Evolutionary conservation across 92 coral and sea anemone genomes (phyloP), one percentile per base, ranked within the genome.

Genomic region (Parazoanthus darwini): DNA sequence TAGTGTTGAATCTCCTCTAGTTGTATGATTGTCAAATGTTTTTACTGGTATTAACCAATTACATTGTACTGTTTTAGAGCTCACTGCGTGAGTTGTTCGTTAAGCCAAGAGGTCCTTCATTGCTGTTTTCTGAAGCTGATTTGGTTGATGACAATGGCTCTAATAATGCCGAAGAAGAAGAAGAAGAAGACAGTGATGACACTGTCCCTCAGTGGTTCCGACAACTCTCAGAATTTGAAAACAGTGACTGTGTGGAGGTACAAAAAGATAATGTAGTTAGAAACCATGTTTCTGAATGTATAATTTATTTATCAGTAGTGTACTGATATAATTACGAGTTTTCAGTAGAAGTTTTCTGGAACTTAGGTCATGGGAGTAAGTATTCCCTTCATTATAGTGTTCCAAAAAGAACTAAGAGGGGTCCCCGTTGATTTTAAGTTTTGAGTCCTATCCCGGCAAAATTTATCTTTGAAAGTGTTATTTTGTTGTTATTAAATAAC

Each of bases 151-250:
- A 80, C 29, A 82, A 85, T 36, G 42, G 43, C 10, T 68, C 86
- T 58, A 71, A 74, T 73, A 74, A 86, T 83, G 92, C 88, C 0
- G 74, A 86, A 79, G 93, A 81, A 2, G 74, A 86, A 79, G 93
- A 81, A 4, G 90, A 91, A 65, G 93, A 93, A 85, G 98, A 92
- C 5, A 87, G 93, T 58, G 98, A 95, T 70, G 94, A 93, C 43
- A 91, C 92, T 38, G 90, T 94, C 11, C 98, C 98, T 16, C 96
- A 95, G 88, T 95, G 98, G 98, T 95, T 95, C 65, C 88, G 94
- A 37, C 98, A 93, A 86, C 79, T 95, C 42, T 68, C 78, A 26
- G 78, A 84, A 26, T 16, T 26, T 11, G 87, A 84, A 54, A 71
- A 50, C 20, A 70, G 50, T 63, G 93, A 91, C 68, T 67, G 85